Base-by-base conservation (phyloP, 2,888 invertebrate species). In the Ormyrus rosae region DNA sequence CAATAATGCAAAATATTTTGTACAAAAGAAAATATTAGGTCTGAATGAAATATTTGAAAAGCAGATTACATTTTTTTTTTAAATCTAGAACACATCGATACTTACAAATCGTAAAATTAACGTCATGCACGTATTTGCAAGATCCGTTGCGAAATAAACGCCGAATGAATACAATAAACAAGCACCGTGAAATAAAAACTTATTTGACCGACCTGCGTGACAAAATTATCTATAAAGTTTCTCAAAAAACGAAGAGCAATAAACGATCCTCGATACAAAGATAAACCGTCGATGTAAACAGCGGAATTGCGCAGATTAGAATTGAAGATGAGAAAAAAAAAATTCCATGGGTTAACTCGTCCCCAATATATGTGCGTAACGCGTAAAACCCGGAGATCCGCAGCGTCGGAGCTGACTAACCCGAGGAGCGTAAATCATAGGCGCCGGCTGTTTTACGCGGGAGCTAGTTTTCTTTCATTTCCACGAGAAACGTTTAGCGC, bases 361-460 rank as follows among this genome's bases (percentile, higher is more conserved):
- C 34, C 34, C 34, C 34, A 4, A 4, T 4, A 2, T 34, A 4
- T 6, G 19, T 55, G 63, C 48, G 53, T 61, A 69, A 69, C 46
- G 63, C 69, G 76, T 76, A 76, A 76, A 76, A 76, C 46, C 69
- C 63, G 19, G 56, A 55, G 53, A 50, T 56, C 34, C 65, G 58
- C 73, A 60, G 68, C 19, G 19, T 13, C 46, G 7, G 46, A 53
- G 46, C 56, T 69, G 69, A 55, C 69, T 69, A 76, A 68, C 34
- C 7, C 48, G 19, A 10, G 55, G 9, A 69, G 70, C 64, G 68
- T 51, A 4, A 34, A 34, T 34, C 34, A 4, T 1, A 34, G 34
- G 67, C 48, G 46, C 56, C 58, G 56, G 70, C 51, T 51, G 74
- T 74, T 74, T 74, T 74, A 58, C 34, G 56, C 56, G 58, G 50